These are phyloP conservation scores for Pantherophis vulpinus DNA, from an alignment of 2,797 vertebrate species.

Conservation along the genomic window DNA sequence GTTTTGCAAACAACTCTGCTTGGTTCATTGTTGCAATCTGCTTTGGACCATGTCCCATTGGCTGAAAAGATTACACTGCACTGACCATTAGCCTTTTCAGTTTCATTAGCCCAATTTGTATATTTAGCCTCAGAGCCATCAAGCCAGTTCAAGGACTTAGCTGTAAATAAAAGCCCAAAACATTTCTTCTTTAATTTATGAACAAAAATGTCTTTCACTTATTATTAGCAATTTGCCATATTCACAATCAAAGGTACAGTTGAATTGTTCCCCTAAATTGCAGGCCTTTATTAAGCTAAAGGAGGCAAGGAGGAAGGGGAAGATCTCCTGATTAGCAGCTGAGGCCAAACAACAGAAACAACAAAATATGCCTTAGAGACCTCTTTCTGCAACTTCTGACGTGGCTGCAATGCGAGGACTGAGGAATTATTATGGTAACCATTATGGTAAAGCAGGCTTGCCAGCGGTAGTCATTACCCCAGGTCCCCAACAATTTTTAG, in stretches of 20 bases:
- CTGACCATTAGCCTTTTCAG: constrained; percentile 3
- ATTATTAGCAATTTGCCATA: neutral
- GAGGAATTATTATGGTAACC: too few species aligned
- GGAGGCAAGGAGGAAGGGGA: neutral
- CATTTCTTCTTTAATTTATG: constrained; percentile 17
- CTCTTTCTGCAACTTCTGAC: too few species aligned
- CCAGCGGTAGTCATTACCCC: neutral
- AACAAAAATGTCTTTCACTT: neutral
- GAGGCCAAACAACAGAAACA: neutral
- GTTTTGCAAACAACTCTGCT: constrained; percentile 89
- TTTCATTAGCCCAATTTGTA: constrained; percentile 77
- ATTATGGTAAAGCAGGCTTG: neutral
- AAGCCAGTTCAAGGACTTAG: constrained; percentile 74
- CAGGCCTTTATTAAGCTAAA: too few species aligned
- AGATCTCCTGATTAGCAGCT: neutral
- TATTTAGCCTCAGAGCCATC: constrained; percentile 82
- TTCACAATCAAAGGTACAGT: neutral
- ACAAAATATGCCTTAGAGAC: neutral
- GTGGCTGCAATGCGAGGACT: neutral
- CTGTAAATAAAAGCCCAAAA: constrained; percentile 55
- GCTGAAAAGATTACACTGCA: constrained; percentile 82
- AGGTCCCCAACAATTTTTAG: neutral
- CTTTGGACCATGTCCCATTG: constrained; percentile 80
- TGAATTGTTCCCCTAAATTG: neutral
- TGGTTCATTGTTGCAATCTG: constrained; percentile 72